Conservation (phyloP, 2,113 vertebrate genomes). For the Oncorhynchus masou region DNA sequence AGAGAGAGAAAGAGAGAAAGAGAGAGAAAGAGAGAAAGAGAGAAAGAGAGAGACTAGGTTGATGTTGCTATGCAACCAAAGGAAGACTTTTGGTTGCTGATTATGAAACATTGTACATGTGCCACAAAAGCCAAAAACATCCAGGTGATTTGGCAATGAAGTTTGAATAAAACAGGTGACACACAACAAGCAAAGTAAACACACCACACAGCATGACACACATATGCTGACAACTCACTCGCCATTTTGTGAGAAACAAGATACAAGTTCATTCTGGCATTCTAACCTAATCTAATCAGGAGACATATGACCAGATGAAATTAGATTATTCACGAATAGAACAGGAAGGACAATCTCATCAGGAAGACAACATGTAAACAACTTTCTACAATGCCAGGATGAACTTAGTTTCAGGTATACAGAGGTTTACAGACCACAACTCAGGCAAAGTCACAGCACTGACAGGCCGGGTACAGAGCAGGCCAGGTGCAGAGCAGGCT, state of each 20-base stretch:
- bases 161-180: neutral
- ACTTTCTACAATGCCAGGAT: neutral
- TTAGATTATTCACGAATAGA: neutral
- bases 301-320: neutral
- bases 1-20: too few relatives aligned
- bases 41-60: neutral
- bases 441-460: too few relatives aligned
- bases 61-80: too few relatives aligned
- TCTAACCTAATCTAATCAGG: too few relatives aligned
- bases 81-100: too few relatives aligned
- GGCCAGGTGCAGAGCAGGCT: constrained; percentile 2
- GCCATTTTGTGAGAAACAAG: too few relatives aligned
- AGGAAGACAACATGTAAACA: neutral
- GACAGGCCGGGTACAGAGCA: too few relatives aligned
- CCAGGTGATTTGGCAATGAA: neutral
- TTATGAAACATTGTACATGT: neutral
- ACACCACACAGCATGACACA: neutral
- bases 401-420: neutral
- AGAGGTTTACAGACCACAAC: neutral
- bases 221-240: neutral
- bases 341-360: neutral
- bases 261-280: neutral
- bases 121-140: neutral
- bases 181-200: neutral
- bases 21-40: neutral